Conservation (phyloP, 1,140 invertebrate species). For the Lepidurus arcticus region DNA sequence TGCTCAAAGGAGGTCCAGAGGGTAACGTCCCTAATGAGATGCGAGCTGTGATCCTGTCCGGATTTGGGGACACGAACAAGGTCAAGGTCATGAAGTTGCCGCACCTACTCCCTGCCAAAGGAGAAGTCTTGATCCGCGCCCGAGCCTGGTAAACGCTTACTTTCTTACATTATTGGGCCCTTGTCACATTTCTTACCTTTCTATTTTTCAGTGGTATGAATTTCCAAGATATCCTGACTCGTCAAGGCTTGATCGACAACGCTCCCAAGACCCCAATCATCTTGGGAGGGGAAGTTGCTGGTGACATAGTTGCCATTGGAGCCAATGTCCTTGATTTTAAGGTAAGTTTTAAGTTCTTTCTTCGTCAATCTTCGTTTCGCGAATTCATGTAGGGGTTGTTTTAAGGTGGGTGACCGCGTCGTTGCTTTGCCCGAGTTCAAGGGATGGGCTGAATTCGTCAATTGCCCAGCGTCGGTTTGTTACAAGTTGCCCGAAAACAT, state of each 20-base stretch:
- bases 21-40: constrained; percentile 52
- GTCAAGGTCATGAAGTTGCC: constrained; percentile 74
- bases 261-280: constrained; percentile 78
- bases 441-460: constrained; percentile 78
- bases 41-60: constrained; percentile 70
- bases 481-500: constrained; percentile 71
- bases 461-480: constrained; percentile 67
- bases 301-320: constrained; percentile 72
- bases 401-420: constrained; percentile 75
- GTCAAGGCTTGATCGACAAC: constrained; percentile 75
- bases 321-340: constrained; percentile 75
- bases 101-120: constrained; percentile 63
- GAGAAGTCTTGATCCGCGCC: constrained; percentile 74
- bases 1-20: background rate
- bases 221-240: constrained; percentile 79
- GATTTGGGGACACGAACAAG: constrained; percentile 76
- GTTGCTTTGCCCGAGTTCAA: constrained; percentile 74
- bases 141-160: constrained; percentile 69
- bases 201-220: constrained; percentile 62
- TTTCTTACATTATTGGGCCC: background rate
- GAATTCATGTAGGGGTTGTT: constrained; percentile 24
- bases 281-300: constrained; percentile 80
- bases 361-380: background rate
- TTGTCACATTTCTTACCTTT: background rate
- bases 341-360: constrained; percentile 50